Base-by-base conservation (phyloP, 2,888 invertebrate species). In the Hypena proboscidalis region DNA sequence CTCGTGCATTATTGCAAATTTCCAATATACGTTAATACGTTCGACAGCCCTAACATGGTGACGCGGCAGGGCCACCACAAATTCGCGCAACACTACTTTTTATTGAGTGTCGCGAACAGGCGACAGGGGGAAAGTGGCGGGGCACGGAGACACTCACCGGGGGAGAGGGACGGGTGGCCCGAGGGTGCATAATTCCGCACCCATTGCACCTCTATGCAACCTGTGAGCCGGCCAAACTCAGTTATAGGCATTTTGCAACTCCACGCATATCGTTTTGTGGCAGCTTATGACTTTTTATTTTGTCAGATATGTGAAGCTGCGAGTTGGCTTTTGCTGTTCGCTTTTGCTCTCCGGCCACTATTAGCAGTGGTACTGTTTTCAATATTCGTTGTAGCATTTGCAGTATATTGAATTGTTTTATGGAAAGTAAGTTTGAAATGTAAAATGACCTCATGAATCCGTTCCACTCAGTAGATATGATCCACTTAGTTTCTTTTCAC, bases 131-230 rank as follows among this genome's bases (percentile, higher is more conserved):
- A 59, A 41, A 43, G 43, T 34, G 53, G 41, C 45, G 40, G 43
- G 38, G 37, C 33, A 39, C 8, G 49, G 38, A n/a, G 39, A 10
- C 30, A 11, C 3, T 2, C 15, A 30, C 23, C 33, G 3, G 11
- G 55, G 31, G 56, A 40, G 35, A 38, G 40, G 57, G 55, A n/a
- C n/a, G n/a, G 52, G 38, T 20, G 26, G 49, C 60, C 35, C 44
- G 53, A 66, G 80, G 79, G 80, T 77, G 81, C 82, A 81, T 82
- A 82, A 82, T 80, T 74, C 67, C 69, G 51, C 63, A 55, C 65
- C 60, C 66, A 48, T 44, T 61, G 72, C 70, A 66, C 65, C 70
- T 74, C 63, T 66, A 74, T 74, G 72, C 77, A 74, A 70, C 72
- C 77, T 68, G 67, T 60, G 59, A 64, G 52, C 63, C 51, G 44